A percentile compares a stretch with the other conserved stretches of the same genome.
phyloP scores from a whole-genome alignment of 2,113 vertebrate species.

The Lycocorax pyrrhopterus region DNA sequence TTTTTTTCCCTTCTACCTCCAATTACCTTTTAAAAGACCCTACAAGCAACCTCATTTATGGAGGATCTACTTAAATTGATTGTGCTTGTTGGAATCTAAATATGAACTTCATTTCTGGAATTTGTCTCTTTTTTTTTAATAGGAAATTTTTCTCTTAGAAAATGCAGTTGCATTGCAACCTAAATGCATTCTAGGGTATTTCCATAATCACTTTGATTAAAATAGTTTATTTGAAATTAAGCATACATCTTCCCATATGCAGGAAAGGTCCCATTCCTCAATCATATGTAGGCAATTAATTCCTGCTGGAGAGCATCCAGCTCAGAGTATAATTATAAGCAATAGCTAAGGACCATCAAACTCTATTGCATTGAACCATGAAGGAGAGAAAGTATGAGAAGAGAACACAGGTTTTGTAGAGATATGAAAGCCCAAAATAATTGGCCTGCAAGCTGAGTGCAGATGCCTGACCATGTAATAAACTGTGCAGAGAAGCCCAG shows the following conservation, averaged over 20 bases:
- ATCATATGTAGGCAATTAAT: neutral
- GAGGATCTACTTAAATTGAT: neutral
- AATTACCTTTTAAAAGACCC: neutral
- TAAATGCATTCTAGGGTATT: neutral
- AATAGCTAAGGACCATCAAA: neutral
- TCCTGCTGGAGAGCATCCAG: neutral
- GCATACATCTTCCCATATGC: neutral
- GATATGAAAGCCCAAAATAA: neutral
- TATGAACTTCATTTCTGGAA: neutral
- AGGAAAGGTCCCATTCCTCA: neutral
- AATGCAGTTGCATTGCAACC: neutral
- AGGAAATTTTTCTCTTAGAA: neutral
- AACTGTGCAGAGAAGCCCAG: neutral
- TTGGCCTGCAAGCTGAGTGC: neutral
- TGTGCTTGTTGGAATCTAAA: neutral
- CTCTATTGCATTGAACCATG: neutral
- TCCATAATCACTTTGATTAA: neutral
- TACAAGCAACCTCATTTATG: neutral
- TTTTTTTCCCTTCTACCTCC: neutral
- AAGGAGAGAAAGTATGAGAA: neutral
- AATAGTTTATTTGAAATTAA: neutral
- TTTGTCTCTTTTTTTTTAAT: neutral
- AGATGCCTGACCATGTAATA: neutral
- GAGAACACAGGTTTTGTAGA: neutral
- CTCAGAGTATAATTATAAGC: neutral